Percentiles rank a stretch among this genome's conserved stretches.
Conservation (phyloP, 2,797 vertebrate genomes). For the Lacerta viridis region DNA sequence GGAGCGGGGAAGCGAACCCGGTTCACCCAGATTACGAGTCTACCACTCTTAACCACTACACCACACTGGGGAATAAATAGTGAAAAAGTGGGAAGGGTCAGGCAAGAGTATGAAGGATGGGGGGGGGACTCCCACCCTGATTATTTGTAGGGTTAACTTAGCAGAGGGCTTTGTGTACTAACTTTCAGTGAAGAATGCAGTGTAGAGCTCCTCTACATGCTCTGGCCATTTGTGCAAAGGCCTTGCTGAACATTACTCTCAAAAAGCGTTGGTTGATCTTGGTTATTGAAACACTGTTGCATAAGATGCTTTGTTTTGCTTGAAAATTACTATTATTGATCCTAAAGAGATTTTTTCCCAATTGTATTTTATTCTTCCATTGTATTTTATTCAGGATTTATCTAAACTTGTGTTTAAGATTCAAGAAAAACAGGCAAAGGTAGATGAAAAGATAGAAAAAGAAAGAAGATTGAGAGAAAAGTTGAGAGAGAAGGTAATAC, state of each 20-base stretch:
- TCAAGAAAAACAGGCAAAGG: conserved; percentile 83
- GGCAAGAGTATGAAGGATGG: background rate
- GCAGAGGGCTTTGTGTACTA: background rate
- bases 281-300: background rate
- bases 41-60: too few relatives aligned
- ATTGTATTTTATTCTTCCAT: background rate
- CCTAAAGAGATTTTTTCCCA: background rate
- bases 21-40: too few relatives aligned
- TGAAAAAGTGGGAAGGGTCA: background rate
- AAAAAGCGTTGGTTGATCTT: background rate
- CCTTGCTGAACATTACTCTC: background rate
- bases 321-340: background rate
- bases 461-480: conserved; percentile 81
- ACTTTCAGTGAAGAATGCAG: background rate
- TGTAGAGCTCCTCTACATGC: background rate
- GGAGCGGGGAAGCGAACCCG: too few relatives aligned
- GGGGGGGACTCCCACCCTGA: background rate
- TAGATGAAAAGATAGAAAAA: conserved; percentile 83
- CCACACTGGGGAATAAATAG: background rate
- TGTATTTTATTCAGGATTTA: conserved; percentile 83
- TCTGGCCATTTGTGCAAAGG: background rate
- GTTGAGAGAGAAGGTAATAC: conserved; percentile 87
- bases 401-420: conserved; percentile 85
- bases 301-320: background rate
- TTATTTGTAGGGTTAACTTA: background rate